phyloP scores from a whole-genome alignment of 1,140 invertebrate genomes.

The Anoplophora glabripennis region DNA sequence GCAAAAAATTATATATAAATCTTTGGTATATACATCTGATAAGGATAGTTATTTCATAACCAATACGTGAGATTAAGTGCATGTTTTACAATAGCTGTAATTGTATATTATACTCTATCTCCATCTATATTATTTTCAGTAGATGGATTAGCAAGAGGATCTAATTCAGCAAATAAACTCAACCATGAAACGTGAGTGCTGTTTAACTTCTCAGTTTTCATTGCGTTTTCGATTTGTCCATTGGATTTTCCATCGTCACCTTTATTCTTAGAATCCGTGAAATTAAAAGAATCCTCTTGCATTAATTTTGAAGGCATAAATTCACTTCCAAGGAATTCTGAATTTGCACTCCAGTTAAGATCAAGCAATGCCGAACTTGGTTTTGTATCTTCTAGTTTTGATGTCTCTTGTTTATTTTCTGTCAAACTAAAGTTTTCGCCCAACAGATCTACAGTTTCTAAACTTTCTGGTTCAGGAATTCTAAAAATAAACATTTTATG shows the following conservation, averaged over 20 bases:
- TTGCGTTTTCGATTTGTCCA: slow-evolving; percentile 10
- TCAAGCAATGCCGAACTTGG: slow-evolving; percentile 37
- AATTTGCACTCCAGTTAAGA: slow-evolving; percentile 34
- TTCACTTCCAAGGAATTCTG: slow-evolving; percentile 34
- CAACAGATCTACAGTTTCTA: slow-evolving; percentile 28
- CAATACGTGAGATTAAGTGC: no score
- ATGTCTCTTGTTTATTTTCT: slow-evolving; percentile 6
- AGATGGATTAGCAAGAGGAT: slow-evolving; percentile 80
- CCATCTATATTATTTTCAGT: slow-evolving; percentile 28
- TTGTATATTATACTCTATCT: slow-evolving; percentile 35
- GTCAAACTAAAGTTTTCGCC: slow-evolving; percentile 37
- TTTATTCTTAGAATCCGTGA: slow-evolving; percentile 12
- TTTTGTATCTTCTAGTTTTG: slow-evolving; percentile 21
- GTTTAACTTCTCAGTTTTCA: slow-evolving; percentile 18
- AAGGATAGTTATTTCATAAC: no score
- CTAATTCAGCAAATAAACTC: slow-evolving; percentile 89
- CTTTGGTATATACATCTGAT: no score
- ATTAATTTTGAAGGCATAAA: slow-evolving; percentile 46
- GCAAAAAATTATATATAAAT: no score
- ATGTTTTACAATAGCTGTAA: no score
- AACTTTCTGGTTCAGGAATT: background rate
- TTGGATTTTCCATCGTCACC: background rate
- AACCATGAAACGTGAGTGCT: slow-evolving; percentile 68
- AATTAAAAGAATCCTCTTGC: slow-evolving; percentile 35
- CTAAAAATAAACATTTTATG: background rate